Evolutionary conservation across 30 jellyfish, hydroid and myxozoan genomes (phyloP), one percentile per base, ranked within the genome.

Genomic region (Nemopilema nomurai): DNA sequence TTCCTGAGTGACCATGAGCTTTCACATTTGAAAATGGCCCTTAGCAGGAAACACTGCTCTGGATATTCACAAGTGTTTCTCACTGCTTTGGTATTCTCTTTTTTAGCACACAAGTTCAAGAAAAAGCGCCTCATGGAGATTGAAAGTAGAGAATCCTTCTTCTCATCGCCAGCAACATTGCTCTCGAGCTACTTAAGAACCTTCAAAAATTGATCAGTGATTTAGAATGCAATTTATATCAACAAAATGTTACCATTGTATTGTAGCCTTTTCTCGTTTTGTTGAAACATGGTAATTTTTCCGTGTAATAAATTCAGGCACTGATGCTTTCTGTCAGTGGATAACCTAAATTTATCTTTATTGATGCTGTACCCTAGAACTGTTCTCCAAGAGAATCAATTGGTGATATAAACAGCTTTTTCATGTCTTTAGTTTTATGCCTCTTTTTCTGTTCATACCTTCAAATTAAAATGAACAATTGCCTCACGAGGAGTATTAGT

Each of bases 51-150:
- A 4, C 79, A 1, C 6, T 20, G 6, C 8, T 1, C 28, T 71
- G 29, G 4, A 52, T 16, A 32, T 71, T 7, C 4, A 8, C 13
- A 23, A 17, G 51, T 1, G 6, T 71, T 50, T 51, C 51, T 20
- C 13, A 19, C 18, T 19, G 1, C 22, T 8, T 18, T 13, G 20
- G 50, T 18, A 8, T 20, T 18, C 24, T 80, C 29, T 29, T 49
- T 84, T 84, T 32, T 30, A 84, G 93, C 93, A 1, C 93, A 84
- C 70, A 84, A 84, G 62, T 32, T 84, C 83, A 84, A 84, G 93
- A 77, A 78, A 74, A 84, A 84, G 70, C 85, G 87, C 19, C 49
- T 84, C 25, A 74, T 84, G 93, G 93, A 84, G 51, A 74, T 84
- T 65, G 93, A 84, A 67, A 84, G 33, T 32, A 62, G n/a, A 19